Evolutionary conservation across 1,140 invertebrate genomes (phyloP), one percentile per base, ranked within the genome.

Genomic region (Eriosoma lanigerum): DNA sequence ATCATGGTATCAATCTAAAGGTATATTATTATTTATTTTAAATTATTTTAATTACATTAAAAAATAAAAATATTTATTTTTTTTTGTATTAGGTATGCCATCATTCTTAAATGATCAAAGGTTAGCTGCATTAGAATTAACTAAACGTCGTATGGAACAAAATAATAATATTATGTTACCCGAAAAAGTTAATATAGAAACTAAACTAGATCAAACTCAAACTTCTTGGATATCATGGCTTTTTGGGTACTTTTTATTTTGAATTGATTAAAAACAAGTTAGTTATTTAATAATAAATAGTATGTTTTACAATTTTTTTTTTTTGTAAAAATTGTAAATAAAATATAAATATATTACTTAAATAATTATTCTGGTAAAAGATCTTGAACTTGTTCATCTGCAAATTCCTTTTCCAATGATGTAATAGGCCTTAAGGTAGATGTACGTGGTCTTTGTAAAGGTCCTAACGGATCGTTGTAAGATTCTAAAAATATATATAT

Each of bases 381-480:
- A 83, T 94, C 92, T 10, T 92, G 92, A 24, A 95, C 87, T 86
- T 93, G 91, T 85, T 93, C 92, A 85, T 94, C 91, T 54, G 88
- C 92, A 86, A 95, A 94, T 82, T 94, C 92, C 80, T 94, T 93
- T 75, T 93, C 92, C 46, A 88, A 84, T 76, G 88, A 88, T 84
- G 88, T 89, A 52, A 84, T 83, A 21, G 82, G 70, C 38, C 82
- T 82, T 48, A 88, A 88, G 46, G 87, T 87, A 50, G 90, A 91
- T 19, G 94, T 96, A 85, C 92, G 92, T 2, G 94, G 94, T 81
- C 94, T 87, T 76, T 89, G 87, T 81, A 91, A 89, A 1, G 92
- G 92, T 19, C 93, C 93, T 56, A 95, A 84, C 1, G 92, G 92
- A 88, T 96, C 93, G 13, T 86, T 85, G 84, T 94, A 94, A 5